Evolutionary conservation across 2,888 invertebrate genomes (phyloP), one percentile per base, ranked within the genome.

Genomic region (Pseudolycoriella hygida): DNA sequence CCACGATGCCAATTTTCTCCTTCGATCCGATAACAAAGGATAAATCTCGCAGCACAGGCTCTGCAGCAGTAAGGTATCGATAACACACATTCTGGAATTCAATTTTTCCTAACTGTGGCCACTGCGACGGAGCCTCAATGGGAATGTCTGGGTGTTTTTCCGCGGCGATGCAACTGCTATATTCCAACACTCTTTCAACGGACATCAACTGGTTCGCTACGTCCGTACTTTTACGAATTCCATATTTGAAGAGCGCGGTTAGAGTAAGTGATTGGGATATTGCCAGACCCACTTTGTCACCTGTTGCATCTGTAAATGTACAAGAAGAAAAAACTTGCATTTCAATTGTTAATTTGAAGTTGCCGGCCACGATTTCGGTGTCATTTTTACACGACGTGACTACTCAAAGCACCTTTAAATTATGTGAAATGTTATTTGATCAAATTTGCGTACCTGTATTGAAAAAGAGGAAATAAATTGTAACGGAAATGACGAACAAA

Each of bases 51-150:
- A 90, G 70, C 31, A 88, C 87, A 34, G 88, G 73, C 57, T 87
- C 87, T 46, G 83, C 66, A n/a, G 80, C 86, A 51, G 79, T 71
- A 52, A 86, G 72, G 66, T 90, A 89, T 3, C 84, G 72, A 44
- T 80, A 59, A 34, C 64, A 68, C 50, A 73, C 64, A 38, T 69
- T 55, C 30, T 60, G 57, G 51, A 75, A 74, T 34, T 56, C 55
- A 17, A 75, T 63, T 50, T 59, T 57, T 6, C 74, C 75, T 4
- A 61, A 55, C 1, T 52, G 51, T 0, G 75, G 75, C 75, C 75
- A 76, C 10, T 31, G 25, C 42, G 50, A 49, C 5, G 34, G 12
- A 10, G 50, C 8, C 38, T 41, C 45, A 5, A 40, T 34, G 2
- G 44, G 38, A 42, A 55, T 54, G 3, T 51, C 49, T 3, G 67